Evolutionary conservation across 2,888 invertebrate species (phyloP).

Genomic region (Dicyrtoma fusca): DNA sequence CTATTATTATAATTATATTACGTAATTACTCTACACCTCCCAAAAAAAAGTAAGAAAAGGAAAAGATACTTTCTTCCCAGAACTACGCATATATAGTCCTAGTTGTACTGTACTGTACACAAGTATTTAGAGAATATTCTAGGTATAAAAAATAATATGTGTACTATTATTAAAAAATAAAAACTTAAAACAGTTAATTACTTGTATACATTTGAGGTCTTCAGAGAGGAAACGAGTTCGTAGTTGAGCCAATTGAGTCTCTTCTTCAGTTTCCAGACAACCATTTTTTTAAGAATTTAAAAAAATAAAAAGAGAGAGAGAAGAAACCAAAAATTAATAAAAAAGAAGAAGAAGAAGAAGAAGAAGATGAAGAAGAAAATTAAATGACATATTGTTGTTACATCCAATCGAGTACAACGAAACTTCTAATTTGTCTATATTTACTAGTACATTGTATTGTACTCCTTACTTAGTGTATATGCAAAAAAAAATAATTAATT

Average conservation of each 20-base stretch:
- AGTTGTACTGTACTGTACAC: too few species aligned
- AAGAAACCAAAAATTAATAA: slow-evolving; percentile 3
- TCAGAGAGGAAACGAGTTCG: not conserved
- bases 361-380: too few species aligned
- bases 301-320: not conserved
- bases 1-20: not conserved
- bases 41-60: not conserved
- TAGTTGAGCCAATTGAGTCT: not conserved
- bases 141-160: not conserved
- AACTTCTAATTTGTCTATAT: slow-evolving; percentile 22
- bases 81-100: too few species aligned
- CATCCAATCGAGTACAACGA: slow-evolving; percentile 37
- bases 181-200: not conserved
- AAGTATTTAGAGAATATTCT: not conserved
- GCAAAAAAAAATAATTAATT: not conserved
- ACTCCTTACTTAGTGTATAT: slow-evolving; percentile 16
- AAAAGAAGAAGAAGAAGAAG: slow-evolving; percentile 19
- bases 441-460: slow-evolving; percentile 3
- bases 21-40: not conserved
- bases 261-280: slow-evolving; percentile 1
- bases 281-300: too few species aligned
- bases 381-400: slow-evolving; percentile 12
- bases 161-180: slow-evolving; percentile 1
- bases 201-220: not conserved
- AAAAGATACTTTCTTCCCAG: slow-evolving; percentile 3